Evolutionary conservation across 2,113 vertebrate genomes (phyloP).

Genomic region (Crypturellus undulatus): DNA sequence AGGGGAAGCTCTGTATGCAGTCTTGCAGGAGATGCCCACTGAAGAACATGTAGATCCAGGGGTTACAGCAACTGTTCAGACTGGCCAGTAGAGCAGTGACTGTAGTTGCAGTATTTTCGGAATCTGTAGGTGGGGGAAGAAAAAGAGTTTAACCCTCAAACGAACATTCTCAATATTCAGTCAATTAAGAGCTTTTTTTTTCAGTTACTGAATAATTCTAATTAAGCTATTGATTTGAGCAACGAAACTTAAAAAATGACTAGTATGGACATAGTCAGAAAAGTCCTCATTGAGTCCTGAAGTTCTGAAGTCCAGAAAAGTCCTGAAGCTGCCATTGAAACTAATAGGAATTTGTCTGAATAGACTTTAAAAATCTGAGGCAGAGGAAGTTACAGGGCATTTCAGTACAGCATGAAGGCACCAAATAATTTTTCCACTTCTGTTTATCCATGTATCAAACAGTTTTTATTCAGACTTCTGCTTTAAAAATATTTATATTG

Average conservation of each 20-base stretch:
- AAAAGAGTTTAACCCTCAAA: neutral
- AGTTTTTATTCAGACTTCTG: neutral
- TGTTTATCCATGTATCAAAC: neutral
- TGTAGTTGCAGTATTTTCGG: constrained; percentile 88
- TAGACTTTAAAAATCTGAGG: neutral
- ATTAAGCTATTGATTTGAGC: neutral
- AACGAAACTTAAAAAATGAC: neutral
- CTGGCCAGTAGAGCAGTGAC: constrained; percentile 92
- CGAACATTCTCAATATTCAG: neutral
- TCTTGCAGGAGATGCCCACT: constrained; percentile 96
- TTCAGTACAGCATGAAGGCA: neutral
- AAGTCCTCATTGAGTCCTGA: neutral
- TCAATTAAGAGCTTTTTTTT: neutral
- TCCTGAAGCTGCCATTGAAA: neutral
- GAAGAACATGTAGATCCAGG: constrained; percentile 99
- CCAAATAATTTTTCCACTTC: neutral
- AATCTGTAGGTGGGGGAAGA: constrained; percentile 78
- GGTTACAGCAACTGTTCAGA: constrained; percentile 97
- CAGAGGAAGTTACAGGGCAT: neutral
- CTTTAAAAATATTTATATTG: neutral
- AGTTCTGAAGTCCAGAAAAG: too few relatives aligned
- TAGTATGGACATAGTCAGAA: neutral
- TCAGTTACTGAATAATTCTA: neutral
- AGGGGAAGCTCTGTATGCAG: constrained; percentile 86
- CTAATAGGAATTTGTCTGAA: neutral